phyloP scores from a whole-genome alignment of 2,888 invertebrate species.

The Suillia variegata region DNA sequence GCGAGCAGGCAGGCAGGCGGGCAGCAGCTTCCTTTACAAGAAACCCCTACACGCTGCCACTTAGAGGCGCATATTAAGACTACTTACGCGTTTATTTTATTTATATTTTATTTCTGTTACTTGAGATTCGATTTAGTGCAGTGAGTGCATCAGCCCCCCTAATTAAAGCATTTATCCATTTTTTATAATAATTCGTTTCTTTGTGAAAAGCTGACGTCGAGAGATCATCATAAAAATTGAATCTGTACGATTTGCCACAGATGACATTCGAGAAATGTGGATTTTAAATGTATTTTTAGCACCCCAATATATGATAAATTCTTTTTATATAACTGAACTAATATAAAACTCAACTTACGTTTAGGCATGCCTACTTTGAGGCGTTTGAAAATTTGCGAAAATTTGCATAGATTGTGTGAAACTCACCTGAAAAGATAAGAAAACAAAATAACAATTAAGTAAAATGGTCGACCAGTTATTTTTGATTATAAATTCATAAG shows the following conservation, averaged over 20 bases:
- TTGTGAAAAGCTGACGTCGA: neutral
- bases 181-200: neutral
- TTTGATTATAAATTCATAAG: too few relatives aligned
- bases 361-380: too few relatives aligned
- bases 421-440: constrained; percentile 23
- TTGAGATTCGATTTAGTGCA: too few relatives aligned
- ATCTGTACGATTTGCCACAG: neutral
- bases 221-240: neutral
- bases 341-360: too few relatives aligned
- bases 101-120: too few relatives aligned
- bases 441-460: constrained; percentile 9
- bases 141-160: constrained; percentile 12
- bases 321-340: too few relatives aligned
- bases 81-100: neutral
- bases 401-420: too few relatives aligned
- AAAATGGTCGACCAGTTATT: constrained; percentile 1
- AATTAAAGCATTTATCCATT: constrained; percentile 19
- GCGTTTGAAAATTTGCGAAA: too few relatives aligned
- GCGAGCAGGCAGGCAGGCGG: too few relatives aligned
- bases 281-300: too few relatives aligned
- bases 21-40: constrained; percentile 4
- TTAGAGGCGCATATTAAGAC: constrained; percentile 6
- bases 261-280: too few relatives aligned
- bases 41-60: neutral
- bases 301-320: too few relatives aligned